These are phyloP conservation scores for Pelobates fuscus DNA, from an alignment of 2,113 vertebrate species.

Conservation along the genomic window DNA sequence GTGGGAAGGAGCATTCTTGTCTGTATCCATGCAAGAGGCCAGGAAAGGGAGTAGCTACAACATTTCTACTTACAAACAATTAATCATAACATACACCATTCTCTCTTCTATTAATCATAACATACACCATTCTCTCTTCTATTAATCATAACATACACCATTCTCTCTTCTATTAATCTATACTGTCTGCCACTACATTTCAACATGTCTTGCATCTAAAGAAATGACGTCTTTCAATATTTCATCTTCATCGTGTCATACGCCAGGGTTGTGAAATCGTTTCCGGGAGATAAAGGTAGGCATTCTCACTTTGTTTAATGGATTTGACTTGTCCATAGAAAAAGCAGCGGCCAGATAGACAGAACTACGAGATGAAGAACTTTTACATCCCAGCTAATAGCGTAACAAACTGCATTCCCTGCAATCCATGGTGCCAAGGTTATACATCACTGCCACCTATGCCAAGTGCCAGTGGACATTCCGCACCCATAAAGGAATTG, in stretches of 20 bases:
- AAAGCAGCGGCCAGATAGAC: too few relatives aligned
- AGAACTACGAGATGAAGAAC: too few relatives aligned
- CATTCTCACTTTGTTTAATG: neutral
- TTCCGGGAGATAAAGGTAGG: neutral
- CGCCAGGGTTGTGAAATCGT: conserved; percentile 13
- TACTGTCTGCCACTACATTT: neutral
- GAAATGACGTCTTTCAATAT: conserved; percentile 1
- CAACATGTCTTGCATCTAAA: neutral
- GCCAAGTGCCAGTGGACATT: too few relatives aligned
- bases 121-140: conserved; percentile 3
- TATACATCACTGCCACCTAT: too few relatives aligned
- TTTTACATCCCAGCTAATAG: too few relatives aligned
- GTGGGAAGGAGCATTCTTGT: conserved; percentile 36
- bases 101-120: conserved; percentile 26
- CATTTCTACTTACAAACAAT: conserved; percentile 9
- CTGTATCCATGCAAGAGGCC: neutral
- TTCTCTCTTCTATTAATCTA: conserved; percentile 10
- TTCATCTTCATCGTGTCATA: neutral
- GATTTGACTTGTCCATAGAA: too few relatives aligned
- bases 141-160: conserved; percentile 25
- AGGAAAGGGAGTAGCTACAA: neutral
- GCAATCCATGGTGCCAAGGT: too few relatives aligned
- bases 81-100: conserved; percentile 18
- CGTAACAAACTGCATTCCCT: too few relatives aligned
- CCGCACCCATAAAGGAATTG: too few relatives aligned